Conservation (phyloP, 2,113 vertebrate genomes). For the Artemisiospiza belli region DNA sequence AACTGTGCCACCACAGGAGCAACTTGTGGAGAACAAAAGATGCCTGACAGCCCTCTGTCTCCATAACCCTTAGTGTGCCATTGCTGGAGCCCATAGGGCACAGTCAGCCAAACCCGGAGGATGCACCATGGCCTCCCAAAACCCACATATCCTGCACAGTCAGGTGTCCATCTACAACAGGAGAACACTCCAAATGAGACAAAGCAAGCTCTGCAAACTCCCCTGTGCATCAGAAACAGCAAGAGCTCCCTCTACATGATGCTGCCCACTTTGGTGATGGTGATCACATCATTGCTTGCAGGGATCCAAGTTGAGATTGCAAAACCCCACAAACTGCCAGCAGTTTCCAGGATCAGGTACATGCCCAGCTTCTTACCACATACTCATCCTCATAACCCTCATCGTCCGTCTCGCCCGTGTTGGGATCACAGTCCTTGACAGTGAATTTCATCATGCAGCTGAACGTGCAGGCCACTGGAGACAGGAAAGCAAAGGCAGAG, state of each 20-base stretch:
- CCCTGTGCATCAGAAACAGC: neutral
- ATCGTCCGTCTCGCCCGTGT: conserved; percentile 74
- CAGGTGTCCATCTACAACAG: neutral
- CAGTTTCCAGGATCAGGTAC: neutral
- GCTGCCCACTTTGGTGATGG: neutral
- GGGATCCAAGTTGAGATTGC: neutral
- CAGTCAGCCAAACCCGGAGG: neutral
- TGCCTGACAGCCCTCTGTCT: neutral
- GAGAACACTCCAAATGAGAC: neutral
- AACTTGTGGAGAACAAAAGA: neutral
- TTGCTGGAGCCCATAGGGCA: neutral
- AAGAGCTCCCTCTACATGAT: neutral
- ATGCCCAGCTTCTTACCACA: conserved; percentile 74
- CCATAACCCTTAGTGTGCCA: neutral
- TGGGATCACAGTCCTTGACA: conserved; percentile 83
- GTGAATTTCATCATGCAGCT: conserved; percentile 87
- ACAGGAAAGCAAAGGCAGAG: neutral
- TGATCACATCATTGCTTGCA: neutral
- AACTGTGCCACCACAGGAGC: neutral
- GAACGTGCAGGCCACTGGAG: conserved; percentile 80
- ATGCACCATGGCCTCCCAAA: neutral
- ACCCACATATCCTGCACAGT: neutral
- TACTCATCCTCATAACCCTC: conserved; percentile 86
- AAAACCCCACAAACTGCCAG: neutral
- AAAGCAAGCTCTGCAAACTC: neutral